phyloP scores from a whole-genome alignment of 2,113 vertebrate species.

The Pachyramphus minor region DNA sequence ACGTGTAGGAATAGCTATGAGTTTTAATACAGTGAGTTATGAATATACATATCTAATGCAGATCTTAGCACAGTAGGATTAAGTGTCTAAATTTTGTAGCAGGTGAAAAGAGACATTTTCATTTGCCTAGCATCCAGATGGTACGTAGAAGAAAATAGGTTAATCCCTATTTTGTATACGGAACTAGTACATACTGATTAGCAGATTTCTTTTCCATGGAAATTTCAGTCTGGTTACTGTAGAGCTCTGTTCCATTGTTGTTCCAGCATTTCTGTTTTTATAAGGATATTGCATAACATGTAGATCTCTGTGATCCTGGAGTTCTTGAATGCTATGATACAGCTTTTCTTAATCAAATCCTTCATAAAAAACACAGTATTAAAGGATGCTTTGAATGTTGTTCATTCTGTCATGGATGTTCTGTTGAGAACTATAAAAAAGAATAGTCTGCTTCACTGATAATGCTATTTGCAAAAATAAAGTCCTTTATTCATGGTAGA shows the following conservation, averaged over 20 bases:
- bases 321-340: not conserved
- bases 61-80: no score
- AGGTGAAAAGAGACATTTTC: slow-evolving; percentile 31
- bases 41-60: not conserved
- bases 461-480: not conserved
- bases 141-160: slow-evolving; percentile 27
- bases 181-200: slow-evolving; percentile 22
- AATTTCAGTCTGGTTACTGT: slow-evolving; percentile 19
- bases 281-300: not conserved
- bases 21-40: not conserved
- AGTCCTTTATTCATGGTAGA: not conserved
- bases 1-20: not conserved
- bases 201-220: slow-evolving; percentile 6
- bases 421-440: not conserved
- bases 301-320: not conserved
- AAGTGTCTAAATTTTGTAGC: not conserved
- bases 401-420: not conserved
- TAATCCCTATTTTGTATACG: slow-evolving; percentile 40
- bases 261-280: not conserved
- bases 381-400: not conserved
- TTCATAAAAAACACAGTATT: not conserved
- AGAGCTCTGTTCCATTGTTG: not conserved
- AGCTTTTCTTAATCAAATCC: not conserved
- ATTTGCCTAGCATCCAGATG: slow-evolving; percentile 49
- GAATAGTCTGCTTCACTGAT: not conserved